phyloP scores from a whole-genome alignment of 53 echinoderm and acorn worm genomes.

The Luidia sarsii region DNA sequence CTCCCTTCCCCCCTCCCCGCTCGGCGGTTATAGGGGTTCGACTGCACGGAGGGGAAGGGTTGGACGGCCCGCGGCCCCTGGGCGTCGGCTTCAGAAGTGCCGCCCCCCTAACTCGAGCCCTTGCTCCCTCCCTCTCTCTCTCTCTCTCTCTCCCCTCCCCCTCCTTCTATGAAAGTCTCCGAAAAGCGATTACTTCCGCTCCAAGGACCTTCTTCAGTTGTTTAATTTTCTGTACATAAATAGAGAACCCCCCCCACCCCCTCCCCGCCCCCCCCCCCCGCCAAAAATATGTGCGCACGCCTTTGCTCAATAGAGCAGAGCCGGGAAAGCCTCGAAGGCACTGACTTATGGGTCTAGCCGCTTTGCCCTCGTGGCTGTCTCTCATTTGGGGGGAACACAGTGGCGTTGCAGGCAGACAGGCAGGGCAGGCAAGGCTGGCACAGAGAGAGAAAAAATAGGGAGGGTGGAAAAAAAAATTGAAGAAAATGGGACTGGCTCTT shows the following conservation, averaged over 20 bases:
- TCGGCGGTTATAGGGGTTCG: conserved; percentile 18
- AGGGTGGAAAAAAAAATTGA: conserved; percentile 1
- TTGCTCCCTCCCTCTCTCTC: no score
- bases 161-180: conserved; percentile 56
- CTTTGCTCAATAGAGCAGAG: conserved; percentile 72
- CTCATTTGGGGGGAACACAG: conserved; percentile 22
- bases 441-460: not conserved
- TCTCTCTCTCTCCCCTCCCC: conserved; percentile 47
- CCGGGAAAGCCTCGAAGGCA: conserved; percentile 53
- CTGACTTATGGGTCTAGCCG: conserved; percentile 66
- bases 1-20: not conserved
- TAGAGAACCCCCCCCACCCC: conserved; percentile 56
- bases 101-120: conserved; percentile 60
- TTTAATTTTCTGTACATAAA: conserved; percentile 73
- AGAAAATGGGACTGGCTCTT: conserved; percentile 10
- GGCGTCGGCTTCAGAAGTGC: conserved; percentile 57
- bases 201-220: conserved; percentile 70
- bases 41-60: conserved; percentile 20
- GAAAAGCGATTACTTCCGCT: conserved; percentile 73
- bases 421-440: no score
- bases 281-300: conserved; percentile 69
- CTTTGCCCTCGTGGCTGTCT: conserved; percentile 58
- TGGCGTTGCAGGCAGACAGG: not conserved
- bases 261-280: no score
- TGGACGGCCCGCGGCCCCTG: conserved; percentile 46